A percentile compares a stretch with the other conserved stretches of the same genome.
phyloP scores from a whole-genome alignment of 2,797 vertebrate species.

The Bradypus variegatus region DNA sequence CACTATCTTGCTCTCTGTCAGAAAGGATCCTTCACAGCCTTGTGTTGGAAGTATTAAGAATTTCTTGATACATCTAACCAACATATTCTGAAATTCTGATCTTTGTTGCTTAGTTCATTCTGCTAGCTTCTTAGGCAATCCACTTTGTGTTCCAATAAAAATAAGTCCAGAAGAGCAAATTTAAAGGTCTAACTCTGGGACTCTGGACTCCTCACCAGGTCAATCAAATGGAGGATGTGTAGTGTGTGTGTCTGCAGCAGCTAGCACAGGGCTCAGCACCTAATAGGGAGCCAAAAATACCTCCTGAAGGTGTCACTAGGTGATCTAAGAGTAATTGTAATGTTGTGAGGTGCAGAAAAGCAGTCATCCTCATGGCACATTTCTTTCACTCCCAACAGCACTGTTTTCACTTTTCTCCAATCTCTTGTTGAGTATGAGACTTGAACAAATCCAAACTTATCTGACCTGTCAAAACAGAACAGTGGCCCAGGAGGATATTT shows the following conservation, averaged over 20 bases:
- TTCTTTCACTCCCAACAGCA: background rate
- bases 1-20: background rate
- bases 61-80: background rate
- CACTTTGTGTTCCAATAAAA: background rate
- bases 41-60: background rate
- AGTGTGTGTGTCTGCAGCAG: background rate
- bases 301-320: background rate
- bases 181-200: constrained; percentile 33
- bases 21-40: constrained; percentile 10
- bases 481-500: constrained; percentile 12
- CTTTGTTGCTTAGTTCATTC: background rate
- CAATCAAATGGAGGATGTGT: background rate
- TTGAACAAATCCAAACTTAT: constrained; percentile 26
- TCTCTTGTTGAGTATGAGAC: background rate
- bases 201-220: background rate
- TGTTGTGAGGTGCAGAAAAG: background rate
- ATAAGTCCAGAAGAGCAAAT: constrained; percentile 42
- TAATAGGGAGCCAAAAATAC: background rate
- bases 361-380: background rate
- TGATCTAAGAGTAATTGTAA: background rate
- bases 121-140: constrained; percentile 27
- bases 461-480: constrained; percentile 38
- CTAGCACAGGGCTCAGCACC: background rate
- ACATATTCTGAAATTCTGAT: background rate
- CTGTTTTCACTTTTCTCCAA: background rate